Evolutionary conservation across 2,113 vertebrate species (phyloP).

Genomic region (Anseranas semipalmata): DNA sequence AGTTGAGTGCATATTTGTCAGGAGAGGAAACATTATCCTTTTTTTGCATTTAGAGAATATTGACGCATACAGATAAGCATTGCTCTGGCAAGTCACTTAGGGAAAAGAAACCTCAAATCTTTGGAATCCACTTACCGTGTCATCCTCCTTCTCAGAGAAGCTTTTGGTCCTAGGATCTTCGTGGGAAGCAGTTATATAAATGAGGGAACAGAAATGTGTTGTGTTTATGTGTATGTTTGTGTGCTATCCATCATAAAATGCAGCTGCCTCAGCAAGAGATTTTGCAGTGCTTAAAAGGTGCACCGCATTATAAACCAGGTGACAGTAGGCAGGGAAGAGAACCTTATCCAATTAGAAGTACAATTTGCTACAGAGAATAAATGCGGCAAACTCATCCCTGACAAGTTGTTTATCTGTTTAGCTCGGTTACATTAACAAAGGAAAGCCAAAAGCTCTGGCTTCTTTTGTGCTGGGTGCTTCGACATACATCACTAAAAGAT

Average conservation of each 20-base stretch:
- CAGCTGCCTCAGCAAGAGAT: conserved; percentile 15
- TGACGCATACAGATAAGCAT: neutral
- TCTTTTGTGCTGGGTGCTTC: neutral
- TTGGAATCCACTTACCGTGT: neutral
- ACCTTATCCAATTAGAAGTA: conserved; percentile 36
- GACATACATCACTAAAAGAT: neutral
- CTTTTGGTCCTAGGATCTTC: neutral
- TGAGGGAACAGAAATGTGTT: neutral
- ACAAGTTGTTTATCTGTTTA: conserved; percentile 41
- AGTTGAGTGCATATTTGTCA: conserved; percentile 3
- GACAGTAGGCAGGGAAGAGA: neutral
- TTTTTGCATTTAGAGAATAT: conserved; percentile 20
- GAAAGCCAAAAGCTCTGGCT: neutral
- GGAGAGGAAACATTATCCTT: neutral
- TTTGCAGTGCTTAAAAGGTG: conserved; percentile 3
- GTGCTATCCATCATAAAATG: neutral
- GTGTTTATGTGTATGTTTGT: neutral
- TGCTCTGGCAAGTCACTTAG: neutral
- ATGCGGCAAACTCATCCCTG: neutral
- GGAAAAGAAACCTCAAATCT: neutral
- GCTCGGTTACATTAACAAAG: neutral
- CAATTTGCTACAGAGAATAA: conserved; percentile 12
- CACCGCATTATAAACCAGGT: neutral
- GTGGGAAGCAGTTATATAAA: neutral
- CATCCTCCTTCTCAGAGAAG: neutral